phyloP scores from a whole-genome alignment of 2,113 vertebrate genomes.

The Physeter macrocephalus region DNA sequence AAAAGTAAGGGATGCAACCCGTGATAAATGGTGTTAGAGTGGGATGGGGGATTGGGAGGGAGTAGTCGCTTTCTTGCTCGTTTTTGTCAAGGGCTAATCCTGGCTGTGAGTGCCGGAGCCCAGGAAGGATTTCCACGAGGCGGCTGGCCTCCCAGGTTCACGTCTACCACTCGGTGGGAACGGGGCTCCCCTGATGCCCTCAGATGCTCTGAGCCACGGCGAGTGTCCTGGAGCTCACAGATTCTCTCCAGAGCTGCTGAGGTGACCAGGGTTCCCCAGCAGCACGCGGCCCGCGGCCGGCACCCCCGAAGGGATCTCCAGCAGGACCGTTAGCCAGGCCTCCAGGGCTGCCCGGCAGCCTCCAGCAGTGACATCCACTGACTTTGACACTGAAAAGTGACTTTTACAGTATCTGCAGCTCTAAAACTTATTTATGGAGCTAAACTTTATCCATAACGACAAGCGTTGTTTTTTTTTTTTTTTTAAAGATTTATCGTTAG shows the following conservation, averaged over 20 bases:
- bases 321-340: too few species aligned
- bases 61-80: not conserved
- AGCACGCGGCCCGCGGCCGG: too few species aligned
- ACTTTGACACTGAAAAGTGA: not conserved
- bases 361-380: not conserved
- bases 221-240: rapidly evolving
- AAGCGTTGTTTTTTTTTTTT: too few species aligned
- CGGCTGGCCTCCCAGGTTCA: rapidly evolving
- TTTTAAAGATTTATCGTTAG: not conserved
- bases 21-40: not conserved
- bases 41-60: not conserved
- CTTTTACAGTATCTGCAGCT: not conserved
- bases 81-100: not conserved
- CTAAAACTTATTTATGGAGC: not conserved
- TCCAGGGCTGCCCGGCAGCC: too few species aligned
- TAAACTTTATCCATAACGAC: not conserved
- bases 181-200: rapidly evolving
- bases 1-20: too few species aligned
- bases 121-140: too few species aligned
- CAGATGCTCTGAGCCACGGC: rapidly evolving
- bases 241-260: not conserved
- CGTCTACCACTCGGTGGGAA: rapidly evolving
- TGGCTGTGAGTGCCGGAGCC: too few species aligned
- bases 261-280: not conserved
- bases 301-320: too few species aligned